Evolutionary conservation across 2,888 invertebrate genomes (phyloP).

Genomic region (Apamea epomidion): DNA sequence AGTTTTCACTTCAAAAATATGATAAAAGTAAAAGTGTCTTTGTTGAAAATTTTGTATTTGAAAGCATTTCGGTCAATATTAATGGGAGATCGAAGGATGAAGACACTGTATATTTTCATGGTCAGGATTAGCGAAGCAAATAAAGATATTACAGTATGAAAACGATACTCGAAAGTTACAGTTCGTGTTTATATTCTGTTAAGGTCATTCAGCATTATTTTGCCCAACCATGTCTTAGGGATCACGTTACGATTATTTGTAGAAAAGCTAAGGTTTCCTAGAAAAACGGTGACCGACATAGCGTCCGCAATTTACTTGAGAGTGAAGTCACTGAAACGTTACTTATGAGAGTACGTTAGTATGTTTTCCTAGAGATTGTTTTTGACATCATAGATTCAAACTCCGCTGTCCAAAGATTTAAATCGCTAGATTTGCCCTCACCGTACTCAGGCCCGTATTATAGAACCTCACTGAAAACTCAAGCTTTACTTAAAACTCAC

Average conservation of each 20-base stretch:
- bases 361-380: too few relatives aligned
- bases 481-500: too few relatives aligned
- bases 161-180: neutral
- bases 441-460: too few relatives aligned
- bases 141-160: conserved; percentile 10
- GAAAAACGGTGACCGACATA: neutral
- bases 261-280: neutral
- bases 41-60: neutral
- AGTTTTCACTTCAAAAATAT: too few relatives aligned
- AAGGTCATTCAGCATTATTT: neutral
- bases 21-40: neutral
- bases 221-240: neutral
- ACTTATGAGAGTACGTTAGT: too few relatives aligned
- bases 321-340: neutral
- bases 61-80: neutral
- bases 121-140: neutral
- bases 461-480: too few relatives aligned
- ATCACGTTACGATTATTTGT: neutral
- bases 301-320: too few relatives aligned
- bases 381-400: too few relatives aligned
- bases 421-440: too few relatives aligned
- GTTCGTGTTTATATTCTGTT: too few relatives aligned
- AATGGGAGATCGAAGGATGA: neutral
- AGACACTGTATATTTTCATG: neutral
- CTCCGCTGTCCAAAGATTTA: too few relatives aligned